A percentile compares a stretch with the other conserved stretches of the same genome.
phyloP scores from a whole-genome alignment of 2,888 invertebrate genomes.

The Pammene fasciana region DNA sequence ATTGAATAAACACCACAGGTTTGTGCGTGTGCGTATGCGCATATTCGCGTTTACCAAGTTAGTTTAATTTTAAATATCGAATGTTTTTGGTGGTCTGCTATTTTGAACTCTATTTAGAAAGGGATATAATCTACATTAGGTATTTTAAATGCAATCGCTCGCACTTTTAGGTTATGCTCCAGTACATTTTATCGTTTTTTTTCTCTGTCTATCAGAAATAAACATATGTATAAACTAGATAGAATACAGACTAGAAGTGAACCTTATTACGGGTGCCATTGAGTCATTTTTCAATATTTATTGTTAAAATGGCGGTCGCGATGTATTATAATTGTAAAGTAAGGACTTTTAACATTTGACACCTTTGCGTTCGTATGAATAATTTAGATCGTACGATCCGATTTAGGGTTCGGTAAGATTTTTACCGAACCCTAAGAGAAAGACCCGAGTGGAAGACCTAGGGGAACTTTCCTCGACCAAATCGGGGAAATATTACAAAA shows the following conservation, averaged over 20 bases:
- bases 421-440: no score
- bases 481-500: no score
- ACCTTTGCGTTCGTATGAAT: slow-evolving; percentile 40
- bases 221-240: not conserved
- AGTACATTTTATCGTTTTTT: not conserved
- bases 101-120: not conserved
- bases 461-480: no score
- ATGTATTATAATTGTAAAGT: slow-evolving; percentile 49
- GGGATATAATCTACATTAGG: not conserved
- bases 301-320: slow-evolving; percentile 11
- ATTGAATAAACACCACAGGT: no score
- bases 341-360: slow-evolving; percentile 49
- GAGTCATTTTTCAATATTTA: slow-evolving; percentile 3
- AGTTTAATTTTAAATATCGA: not conserved
- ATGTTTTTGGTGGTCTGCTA: not conserved
- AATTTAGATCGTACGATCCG: slow-evolving; percentile 31
- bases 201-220: not conserved
- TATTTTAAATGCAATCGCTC: no score
- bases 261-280: not conserved
- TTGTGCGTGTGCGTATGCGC: not conserved
- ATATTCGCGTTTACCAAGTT: not conserved
- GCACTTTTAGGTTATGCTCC: no score
- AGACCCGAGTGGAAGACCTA: no score
- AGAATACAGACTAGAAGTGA: not conserved
- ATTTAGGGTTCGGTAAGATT: slow-evolving; percentile 9